A percentile compares a stretch with the other conserved stretches of the same genome.
These are phyloP conservation scores for Heteractis magnifica DNA, from an alignment of 92 coral and sea anemone species.

Conservation along the genomic window DNA sequence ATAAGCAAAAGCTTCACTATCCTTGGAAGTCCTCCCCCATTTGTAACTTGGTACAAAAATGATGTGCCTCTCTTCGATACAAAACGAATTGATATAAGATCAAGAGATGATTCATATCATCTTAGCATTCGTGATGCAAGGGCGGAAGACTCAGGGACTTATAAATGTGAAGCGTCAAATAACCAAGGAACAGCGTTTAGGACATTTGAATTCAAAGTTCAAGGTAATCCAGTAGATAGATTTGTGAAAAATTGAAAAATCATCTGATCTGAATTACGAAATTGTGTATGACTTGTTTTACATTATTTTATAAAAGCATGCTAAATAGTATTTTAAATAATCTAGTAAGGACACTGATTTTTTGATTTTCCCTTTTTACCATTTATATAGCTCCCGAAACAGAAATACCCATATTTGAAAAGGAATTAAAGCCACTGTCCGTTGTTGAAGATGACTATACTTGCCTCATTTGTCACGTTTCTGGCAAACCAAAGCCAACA, in stretches of 20 bases:
- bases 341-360: neutral
- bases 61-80: conserved; percentile 61
- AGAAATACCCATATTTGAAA: conserved; percentile 61
- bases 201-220: conserved; percentile 70
- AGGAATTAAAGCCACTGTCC: conserved; percentile 58
- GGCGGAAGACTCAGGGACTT: conserved; percentile 73
- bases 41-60: conserved; percentile 84
- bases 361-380: neutral
- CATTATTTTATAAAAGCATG: neutral
- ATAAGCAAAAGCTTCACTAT: conserved; percentile 62
- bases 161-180: conserved; percentile 76
- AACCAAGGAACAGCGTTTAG: conserved; percentile 75
- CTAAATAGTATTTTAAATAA: neutral
- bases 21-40: conserved; percentile 81
- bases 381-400: conserved; percentile 43
- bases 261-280: too few relatives aligned
- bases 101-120: conserved; percentile 62
- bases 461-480: conserved; percentile 59
- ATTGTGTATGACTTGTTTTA: too few relatives aligned
- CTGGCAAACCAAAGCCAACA: conserved; percentile 66
- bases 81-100: conserved; percentile 62
- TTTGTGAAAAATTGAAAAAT: too few relatives aligned
- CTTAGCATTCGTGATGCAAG: conserved; percentile 66
- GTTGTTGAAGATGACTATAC: conserved; percentile 76
- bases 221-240: conserved; percentile 47